Conservation (phyloP, 2,797 vertebrate genomes). For the Scleropages formosus region DNA sequence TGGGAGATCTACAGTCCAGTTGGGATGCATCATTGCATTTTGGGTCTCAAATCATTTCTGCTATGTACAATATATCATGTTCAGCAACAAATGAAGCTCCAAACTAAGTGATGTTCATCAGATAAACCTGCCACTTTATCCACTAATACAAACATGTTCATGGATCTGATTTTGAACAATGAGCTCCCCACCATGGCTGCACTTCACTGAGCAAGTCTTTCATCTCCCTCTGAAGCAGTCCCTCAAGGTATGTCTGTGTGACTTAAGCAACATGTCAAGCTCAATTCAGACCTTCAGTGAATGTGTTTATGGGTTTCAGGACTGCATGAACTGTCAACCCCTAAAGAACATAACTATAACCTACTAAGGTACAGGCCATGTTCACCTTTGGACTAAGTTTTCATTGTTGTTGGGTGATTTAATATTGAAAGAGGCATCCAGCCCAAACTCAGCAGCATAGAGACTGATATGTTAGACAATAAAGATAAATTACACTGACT, state of each 20-base stretch:
- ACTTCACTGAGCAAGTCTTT: background rate
- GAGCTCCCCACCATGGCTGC: too few species aligned
- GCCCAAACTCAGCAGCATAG: conserved; percentile 5
- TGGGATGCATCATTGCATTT: too few species aligned
- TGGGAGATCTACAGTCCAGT: too few species aligned
- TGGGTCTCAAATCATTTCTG: too few species aligned
- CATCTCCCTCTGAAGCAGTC: background rate
- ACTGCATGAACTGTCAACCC: background rate
- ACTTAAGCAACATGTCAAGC: background rate
- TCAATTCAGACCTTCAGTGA: background rate
- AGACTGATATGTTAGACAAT: conserved; percentile 4
- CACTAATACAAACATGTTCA: too few species aligned
- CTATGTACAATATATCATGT: too few species aligned
- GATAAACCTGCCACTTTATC: too few species aligned
- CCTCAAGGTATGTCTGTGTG: background rate
- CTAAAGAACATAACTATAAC: background rate
- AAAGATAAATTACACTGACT: conserved; percentile 4
- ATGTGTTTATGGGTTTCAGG: background rate
- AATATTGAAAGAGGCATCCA: background rate
- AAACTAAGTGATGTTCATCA: too few species aligned
- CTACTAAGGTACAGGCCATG: background rate
- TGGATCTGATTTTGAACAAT: too few species aligned
- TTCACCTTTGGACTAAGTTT: background rate
- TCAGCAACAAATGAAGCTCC: too few species aligned
- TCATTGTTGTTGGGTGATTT: conserved; percentile 15